These are phyloP conservation scores for Heterochromis multidens DNA, from an alignment of 2,113 vertebrate genomes.

Conservation along the genomic window DNA sequence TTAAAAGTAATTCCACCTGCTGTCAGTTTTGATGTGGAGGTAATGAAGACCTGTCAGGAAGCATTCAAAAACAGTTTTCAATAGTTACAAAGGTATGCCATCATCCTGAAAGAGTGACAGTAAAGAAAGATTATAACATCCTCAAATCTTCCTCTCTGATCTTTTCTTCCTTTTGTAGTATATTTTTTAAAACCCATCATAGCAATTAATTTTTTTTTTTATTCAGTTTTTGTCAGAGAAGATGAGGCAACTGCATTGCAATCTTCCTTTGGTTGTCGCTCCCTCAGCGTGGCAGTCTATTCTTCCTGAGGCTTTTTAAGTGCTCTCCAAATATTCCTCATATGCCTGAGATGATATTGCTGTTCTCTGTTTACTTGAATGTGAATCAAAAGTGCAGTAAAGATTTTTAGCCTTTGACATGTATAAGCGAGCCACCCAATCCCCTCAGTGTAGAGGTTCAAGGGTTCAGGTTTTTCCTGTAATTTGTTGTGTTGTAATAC, in stretches of 20 bases:
- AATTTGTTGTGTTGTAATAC: neutral
- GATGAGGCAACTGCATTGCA: constrained; percentile 44
- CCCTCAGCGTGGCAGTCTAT: neutral
- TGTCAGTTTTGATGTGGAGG: neutral
- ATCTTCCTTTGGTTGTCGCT: constrained; percentile 6
- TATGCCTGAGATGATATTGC: neutral
- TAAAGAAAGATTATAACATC: constrained; percentile 16
- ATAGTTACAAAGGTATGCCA: constrained; percentile 37
- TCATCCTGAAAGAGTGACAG: constrained; percentile 40
- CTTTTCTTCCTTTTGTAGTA: constrained; percentile 32
- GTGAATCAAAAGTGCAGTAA: neutral
- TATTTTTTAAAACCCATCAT: constrained; percentile 32
- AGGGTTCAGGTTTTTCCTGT: neutral
- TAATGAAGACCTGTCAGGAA: neutral
- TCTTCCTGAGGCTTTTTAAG: neutral
- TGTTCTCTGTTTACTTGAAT: neutral
- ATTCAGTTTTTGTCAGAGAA: constrained; percentile 22
- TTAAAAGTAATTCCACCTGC: neutral
- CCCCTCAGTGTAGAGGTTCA: neutral
- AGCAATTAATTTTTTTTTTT: constrained; percentile 18
- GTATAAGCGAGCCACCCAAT: neutral
- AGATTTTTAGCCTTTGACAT: neutral
- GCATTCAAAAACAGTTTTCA: constrained; percentile 2
- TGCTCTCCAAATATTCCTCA: neutral
- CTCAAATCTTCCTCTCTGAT: constrained; percentile 33